phyloP scores from a whole-genome alignment of 2,888 invertebrate genomes.

The Hoplodrina blanda region DNA sequence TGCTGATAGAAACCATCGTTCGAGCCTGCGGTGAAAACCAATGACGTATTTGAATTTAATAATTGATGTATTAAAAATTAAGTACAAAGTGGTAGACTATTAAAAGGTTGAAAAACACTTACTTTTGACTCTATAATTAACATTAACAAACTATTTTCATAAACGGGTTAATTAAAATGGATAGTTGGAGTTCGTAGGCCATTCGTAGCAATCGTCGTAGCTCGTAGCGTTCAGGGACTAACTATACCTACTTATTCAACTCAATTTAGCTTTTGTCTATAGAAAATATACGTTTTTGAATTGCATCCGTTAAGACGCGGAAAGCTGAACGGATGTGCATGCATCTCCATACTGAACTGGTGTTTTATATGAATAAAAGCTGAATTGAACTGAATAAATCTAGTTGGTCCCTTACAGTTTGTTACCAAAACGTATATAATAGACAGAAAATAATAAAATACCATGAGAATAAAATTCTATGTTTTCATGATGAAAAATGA shows the following conservation, averaged over 20 bases:
- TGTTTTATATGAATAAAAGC: too few species aligned
- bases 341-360: too few species aligned
- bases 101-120: not conserved
- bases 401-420: too few species aligned
- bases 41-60: not conserved
- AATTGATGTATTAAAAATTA: not conserved
- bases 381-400: too few species aligned
- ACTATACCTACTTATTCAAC: too few species aligned
- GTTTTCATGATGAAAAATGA: not conserved
- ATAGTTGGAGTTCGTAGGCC: conserved; percentile 13
- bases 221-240: conserved; percentile 9
- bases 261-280: too few species aligned
- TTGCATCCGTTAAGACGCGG: too few species aligned
- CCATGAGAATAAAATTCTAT: not conserved
- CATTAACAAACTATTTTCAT: not conserved
- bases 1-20: too few species aligned
- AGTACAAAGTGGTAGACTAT: not conserved
- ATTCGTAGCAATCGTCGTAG: conserved; percentile 14
- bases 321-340: too few species aligned
- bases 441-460: not conserved
- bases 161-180: not conserved
- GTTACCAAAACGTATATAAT: too few species aligned
- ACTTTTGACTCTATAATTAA: not conserved
- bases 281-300: too few species aligned
- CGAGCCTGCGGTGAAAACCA: too few species aligned